These are phyloP conservation scores for Anas platyrhynchos DNA, from an alignment of 2,113 vertebrate species.

Conservation along the genomic window DNA sequence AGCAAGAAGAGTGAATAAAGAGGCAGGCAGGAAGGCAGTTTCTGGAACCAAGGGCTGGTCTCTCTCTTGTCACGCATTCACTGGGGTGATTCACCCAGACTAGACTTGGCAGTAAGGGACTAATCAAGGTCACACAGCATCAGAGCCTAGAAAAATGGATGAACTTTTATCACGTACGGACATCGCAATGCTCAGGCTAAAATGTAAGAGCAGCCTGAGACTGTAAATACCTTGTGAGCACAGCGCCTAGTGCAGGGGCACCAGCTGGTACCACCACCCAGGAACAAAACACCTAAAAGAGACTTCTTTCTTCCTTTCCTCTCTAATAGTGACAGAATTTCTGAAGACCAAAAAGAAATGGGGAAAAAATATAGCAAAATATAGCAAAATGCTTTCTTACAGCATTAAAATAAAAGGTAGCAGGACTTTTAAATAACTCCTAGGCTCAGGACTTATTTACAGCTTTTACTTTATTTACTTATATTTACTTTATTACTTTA, in stretches of 20 bases:
- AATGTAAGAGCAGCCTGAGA: not conserved
- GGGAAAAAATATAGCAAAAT: not conserved
- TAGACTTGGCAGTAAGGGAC: not conserved
- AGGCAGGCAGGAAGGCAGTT: not conserved
- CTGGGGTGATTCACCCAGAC: not conserved
- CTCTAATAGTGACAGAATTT: not conserved
- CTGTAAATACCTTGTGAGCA: not conserved
- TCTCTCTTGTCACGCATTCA: not conserved
- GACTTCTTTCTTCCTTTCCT: not conserved
- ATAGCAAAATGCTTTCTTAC: not conserved
- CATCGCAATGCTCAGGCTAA: not conserved
- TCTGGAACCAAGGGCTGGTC: not conserved
- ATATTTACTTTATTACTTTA: too few relatives aligned
- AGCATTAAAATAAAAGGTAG: not conserved
- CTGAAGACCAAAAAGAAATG: not conserved
- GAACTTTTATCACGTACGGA: not conserved
- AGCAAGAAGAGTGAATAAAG: not conserved
- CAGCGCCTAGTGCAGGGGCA: not conserved
- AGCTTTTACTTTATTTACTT: too few relatives aligned
- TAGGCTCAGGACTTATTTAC: not conserved
- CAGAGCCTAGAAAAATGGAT: not conserved
- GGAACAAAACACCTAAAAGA: not conserved
- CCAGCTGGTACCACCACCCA: not conserved
- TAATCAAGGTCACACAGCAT: not conserved
- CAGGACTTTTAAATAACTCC: not conserved